These are phyloP conservation scores for Cantharis flavilabris DNA, from an alignment of 2,888 invertebrate genomes.

Conservation along the genomic window DNA sequence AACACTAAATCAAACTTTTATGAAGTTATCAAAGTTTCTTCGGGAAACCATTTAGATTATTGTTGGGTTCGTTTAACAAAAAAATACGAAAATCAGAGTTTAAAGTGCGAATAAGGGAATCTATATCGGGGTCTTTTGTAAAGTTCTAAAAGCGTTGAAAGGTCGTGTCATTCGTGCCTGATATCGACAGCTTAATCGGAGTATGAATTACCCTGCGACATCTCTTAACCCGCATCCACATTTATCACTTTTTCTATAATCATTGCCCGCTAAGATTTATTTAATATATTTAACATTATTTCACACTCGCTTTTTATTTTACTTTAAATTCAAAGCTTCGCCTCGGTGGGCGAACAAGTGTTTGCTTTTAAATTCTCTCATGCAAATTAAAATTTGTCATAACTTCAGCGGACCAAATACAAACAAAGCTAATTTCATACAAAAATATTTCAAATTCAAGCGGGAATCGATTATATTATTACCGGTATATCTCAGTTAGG, in stretches of 20 bases:
- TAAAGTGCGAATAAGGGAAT: slow-evolving; percentile 14
- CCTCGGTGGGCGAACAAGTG: background rate
- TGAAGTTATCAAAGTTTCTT: background rate
- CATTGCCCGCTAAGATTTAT: slow-evolving; percentile 20
- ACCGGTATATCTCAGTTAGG: background rate
- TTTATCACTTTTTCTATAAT: slow-evolving; percentile 35
- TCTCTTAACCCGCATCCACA: slow-evolving; percentile 40
- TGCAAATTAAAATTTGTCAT: background rate
- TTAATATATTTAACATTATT: background rate
- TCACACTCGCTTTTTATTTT: background rate
- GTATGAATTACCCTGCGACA: slow-evolving; percentile 42
- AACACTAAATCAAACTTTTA: slow-evolving; percentile 11
- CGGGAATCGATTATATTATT: background rate
- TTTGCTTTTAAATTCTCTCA: background rate
- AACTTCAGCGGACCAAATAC: background rate
- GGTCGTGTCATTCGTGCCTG: slow-evolving; percentile 32
- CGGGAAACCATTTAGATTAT: background rate
- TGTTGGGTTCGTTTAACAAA: slow-evolving; percentile 15
- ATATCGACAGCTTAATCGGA: slow-evolving; percentile 43
- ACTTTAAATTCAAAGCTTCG: background rate
- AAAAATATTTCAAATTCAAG: background rate
- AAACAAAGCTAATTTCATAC: background rate
- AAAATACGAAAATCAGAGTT: slow-evolving; percentile 14
- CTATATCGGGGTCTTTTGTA: slow-evolving; percentile 16
- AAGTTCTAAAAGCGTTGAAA: slow-evolving; percentile 23